Conservation (phyloP, 2,797 vertebrate genomes). For the Emydoidea blandingii region DNA sequence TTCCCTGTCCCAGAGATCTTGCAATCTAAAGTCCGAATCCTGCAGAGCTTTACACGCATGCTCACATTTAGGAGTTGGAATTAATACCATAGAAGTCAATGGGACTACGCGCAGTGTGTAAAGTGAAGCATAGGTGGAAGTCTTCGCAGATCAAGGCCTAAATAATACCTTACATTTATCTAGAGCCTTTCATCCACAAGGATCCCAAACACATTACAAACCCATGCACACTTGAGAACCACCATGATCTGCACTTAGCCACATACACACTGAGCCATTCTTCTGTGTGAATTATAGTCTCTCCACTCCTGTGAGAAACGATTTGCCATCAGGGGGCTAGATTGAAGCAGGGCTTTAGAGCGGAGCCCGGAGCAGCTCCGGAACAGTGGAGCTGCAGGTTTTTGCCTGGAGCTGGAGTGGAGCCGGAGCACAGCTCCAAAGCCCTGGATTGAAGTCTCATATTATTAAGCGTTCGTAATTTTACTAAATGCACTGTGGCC, state of each 20-base stretch:
- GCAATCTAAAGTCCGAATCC: not conserved
- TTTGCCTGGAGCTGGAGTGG: too few relatives aligned
- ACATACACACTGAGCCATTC: not conserved
- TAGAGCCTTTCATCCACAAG: not conserved
- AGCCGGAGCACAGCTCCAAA: too few relatives aligned
- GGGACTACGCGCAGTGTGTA: not conserved
- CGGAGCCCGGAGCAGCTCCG: too few relatives aligned
- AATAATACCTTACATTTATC: not conserved
- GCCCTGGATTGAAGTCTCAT: not conserved
- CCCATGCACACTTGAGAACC: not conserved
- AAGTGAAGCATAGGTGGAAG: not conserved
- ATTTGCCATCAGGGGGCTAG: not conserved
- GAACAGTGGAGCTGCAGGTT: too few relatives aligned
- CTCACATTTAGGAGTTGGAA: not conserved
- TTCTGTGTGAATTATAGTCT: not conserved
- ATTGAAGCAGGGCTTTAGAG: not conserved
- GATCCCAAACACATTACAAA: not conserved
- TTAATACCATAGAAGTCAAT: not conserved
- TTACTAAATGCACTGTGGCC: accelerated
- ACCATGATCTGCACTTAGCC: not conserved
- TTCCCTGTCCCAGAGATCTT: not conserved
- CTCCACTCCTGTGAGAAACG: not conserved
- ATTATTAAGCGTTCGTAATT: not conserved
- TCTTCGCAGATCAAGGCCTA: not conserved
- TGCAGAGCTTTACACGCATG: not conserved